Evolutionary conservation across 2,888 invertebrate species (phyloP), one percentile per base, ranked within the genome.

Genomic region (Meiosimyza platycephala): DNA sequence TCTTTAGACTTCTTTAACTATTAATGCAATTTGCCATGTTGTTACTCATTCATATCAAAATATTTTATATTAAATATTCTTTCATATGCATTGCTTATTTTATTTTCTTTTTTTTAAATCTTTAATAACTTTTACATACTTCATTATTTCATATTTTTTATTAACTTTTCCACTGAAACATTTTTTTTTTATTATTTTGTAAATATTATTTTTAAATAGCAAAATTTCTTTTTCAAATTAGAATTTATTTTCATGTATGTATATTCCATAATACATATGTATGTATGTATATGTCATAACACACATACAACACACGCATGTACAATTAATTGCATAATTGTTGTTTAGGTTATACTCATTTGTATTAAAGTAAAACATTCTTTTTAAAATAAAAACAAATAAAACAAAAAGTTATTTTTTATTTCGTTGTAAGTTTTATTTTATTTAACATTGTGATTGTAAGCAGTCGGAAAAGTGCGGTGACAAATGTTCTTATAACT

Each of bases 121-220:
- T 72, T 60, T 28, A 33, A 47, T 22, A 33, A n/a, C 47, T 70
- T 64, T 80, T 76, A 74, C 75, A 76, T 78, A 77, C 78, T 69
- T 79, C 72, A 78, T 77, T 77, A 76, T 80, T 75, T 69, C 28
- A 65, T 68, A 71, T 40, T 74, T 74, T 66, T 47, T 62, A 40
- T 55, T 18, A n/a, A 2, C n/a, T 59, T 57, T 51, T 6, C 40
- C n/a, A 51, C 62, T n/a, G 48, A 50, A 64, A 55, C n/a, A 40
- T 47, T 33, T 15, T 62, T 12, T 65, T 75, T 76, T 28, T 28
- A n/a, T n/a, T 2, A 76, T 76, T 78, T 75, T 85, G 84, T 85
- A 85, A 75, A 84, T 84, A 82, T 85, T 82, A 83, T 82, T 82
- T 82, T 82, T 83, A 83, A 84, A 78, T 82, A 85, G 83, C 76